Percentiles rank a stretch among this genome's conserved stretches.
Conservation (phyloP, 1,140 invertebrate species). For the Eueides isabella region DNA sequence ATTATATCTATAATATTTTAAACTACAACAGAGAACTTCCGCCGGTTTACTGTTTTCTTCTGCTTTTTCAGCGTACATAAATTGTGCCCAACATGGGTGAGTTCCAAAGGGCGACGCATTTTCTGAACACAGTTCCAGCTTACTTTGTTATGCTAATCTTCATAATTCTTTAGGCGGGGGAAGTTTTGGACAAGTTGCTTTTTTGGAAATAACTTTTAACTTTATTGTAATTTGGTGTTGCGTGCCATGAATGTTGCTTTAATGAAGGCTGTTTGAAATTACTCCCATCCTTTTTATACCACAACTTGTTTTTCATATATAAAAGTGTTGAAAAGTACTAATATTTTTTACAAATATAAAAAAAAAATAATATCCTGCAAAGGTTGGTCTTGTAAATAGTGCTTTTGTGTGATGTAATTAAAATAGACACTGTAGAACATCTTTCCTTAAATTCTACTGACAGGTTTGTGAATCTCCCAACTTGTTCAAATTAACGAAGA, state of each 20-base stretch:
- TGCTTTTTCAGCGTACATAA: conserved; percentile 29
- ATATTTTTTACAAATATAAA: not conserved
- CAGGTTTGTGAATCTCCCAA: conserved; percentile 70
- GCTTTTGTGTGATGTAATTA: conserved; percentile 20
- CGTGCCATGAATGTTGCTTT: conserved; percentile 42
- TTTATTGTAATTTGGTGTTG: conserved; percentile 72
- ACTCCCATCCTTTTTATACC: not conserved
- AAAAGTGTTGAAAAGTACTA: not conserved
- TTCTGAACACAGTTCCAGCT: conserved; percentile 72
- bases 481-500: conserved; percentile 80
- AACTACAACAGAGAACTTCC: conserved; percentile 21
- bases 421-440: conserved; percentile 33
- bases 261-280: conserved; percentile 23
- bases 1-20: conserved; percentile 11
- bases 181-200: conserved; percentile 72
- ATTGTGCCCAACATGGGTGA: conserved; percentile 37
- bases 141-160: conserved; percentile 82
- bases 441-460: conserved; percentile 53
- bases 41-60: conserved; percentile 26
- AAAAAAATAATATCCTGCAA: not conserved
- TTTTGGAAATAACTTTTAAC: conserved; percentile 79
- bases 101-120: conserved; percentile 58
- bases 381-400: not conserved
- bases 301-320: not conserved
- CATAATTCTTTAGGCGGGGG: conserved; percentile 77